A percentile compares a stretch with the other conserved stretches of the same genome.
These are phyloP conservation scores for Lutjanus argentimaculatus DNA, from an alignment of 2,797 vertebrate species.

Conservation along the genomic window DNA sequence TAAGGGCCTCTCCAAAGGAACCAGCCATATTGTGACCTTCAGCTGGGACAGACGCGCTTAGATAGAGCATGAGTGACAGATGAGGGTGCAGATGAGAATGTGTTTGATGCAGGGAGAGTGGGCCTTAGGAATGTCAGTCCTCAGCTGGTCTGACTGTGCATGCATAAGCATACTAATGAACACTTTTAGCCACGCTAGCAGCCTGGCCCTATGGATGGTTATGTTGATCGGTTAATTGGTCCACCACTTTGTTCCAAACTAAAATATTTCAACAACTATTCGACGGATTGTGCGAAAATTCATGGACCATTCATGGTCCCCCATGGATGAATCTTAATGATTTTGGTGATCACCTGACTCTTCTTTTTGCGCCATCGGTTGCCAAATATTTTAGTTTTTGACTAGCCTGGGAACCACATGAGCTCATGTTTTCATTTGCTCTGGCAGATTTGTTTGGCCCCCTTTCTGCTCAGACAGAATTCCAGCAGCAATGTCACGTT, in stretches of 20 bases:
- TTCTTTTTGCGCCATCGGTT: no score
- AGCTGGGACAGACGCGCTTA: conserved; percentile 52
- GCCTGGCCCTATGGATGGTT: background rate
- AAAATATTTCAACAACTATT: background rate
- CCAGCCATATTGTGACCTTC: conserved; percentile 73
- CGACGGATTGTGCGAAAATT: background rate
- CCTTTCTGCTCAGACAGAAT: no score
- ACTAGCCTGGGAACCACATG: background rate
- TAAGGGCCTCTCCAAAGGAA: conserved; percentile 57
- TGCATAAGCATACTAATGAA: conserved; percentile 25
- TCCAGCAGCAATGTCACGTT: no score
- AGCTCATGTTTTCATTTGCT: no score
- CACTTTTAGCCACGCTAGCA: background rate
- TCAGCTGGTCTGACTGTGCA: conserved; percentile 32
- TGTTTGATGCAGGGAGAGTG: conserved; percentile 25
- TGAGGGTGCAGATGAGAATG: conserved; percentile 64
- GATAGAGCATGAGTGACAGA: conserved; percentile 68
- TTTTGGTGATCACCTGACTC: background rate
- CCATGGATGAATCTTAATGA: background rate
- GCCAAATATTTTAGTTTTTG: background rate
- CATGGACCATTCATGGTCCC: background rate
- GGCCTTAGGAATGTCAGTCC: conserved; percentile 41
- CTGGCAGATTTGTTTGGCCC: no score
- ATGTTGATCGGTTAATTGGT: background rate
- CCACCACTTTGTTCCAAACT: background rate